phyloP scores from a whole-genome alignment of 2,797 vertebrate genomes.

The Rhinatrema bivittatum region DNA sequence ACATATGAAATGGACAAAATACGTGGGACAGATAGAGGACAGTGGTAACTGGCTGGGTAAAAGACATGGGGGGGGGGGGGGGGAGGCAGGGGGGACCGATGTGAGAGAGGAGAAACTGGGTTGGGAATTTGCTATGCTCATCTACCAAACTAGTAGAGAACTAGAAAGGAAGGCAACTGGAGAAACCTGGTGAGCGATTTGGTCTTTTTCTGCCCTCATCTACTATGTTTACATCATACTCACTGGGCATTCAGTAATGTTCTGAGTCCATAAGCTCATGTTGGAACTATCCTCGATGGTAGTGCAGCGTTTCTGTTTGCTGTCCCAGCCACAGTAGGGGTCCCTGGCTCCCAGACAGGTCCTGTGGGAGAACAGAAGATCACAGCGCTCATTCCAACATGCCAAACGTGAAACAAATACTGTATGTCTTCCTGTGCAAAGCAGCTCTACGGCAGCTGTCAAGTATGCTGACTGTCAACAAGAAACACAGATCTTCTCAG shows the following conservation, averaged over 20 bases:
- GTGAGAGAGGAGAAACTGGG: too few species aligned
- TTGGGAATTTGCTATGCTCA: too few species aligned
- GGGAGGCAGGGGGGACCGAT: neutral
- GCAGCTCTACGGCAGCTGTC: slow-evolving; percentile 28
- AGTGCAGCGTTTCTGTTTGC: slow-evolving; percentile 81
- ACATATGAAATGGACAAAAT: too few species aligned
- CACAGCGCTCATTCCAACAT: slow-evolving; percentile 18
- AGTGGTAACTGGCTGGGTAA: neutral
- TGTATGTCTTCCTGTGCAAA: neutral
- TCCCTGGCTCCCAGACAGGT: slow-evolving; percentile 86
- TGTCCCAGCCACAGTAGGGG: slow-evolving; percentile 96
- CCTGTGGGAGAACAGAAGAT: slow-evolving; percentile 49
- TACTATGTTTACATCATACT: too few species aligned
- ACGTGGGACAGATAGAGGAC: too few species aligned
- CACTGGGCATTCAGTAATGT: slow-evolving; percentile 92
- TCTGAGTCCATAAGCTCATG: slow-evolving; percentile 98
- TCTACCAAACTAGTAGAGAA: too few species aligned
- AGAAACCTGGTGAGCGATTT: too few species aligned
- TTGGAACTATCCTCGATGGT: slow-evolving; percentile 93
- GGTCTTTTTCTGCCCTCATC: too few species aligned
- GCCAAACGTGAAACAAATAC: slow-evolving; percentile 11
- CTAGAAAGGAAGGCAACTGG: too few species aligned
- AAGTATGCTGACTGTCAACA: too few species aligned
- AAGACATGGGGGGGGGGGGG: neutral
- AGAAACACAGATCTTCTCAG: slow-evolving; percentile 34